phyloP scores from a whole-genome alignment of 2,888 invertebrate genomes.

The Pandemis cinnamomeana region DNA sequence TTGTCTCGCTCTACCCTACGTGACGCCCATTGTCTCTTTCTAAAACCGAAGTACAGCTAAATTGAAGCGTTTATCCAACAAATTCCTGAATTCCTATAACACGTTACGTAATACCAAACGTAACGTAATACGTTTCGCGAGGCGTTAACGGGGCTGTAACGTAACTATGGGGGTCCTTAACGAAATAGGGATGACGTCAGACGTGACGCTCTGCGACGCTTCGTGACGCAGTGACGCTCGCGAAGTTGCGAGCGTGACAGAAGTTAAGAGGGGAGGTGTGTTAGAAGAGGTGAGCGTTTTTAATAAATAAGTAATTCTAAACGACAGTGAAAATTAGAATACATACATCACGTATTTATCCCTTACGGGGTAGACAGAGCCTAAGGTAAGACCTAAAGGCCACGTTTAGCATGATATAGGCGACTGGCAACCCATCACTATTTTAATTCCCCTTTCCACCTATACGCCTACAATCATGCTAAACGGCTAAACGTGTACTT shows the following conservation, averaged over 20 bases:
- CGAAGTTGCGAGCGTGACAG: slow-evolving; percentile 59
- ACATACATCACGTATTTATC: too few relatives aligned
- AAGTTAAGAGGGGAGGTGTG: slow-evolving; percentile 45
- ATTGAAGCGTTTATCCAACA: slow-evolving; percentile 27
- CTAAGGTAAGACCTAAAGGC: too few relatives aligned
- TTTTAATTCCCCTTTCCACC: too few relatives aligned
- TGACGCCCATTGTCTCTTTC: not conserved
- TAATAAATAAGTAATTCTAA: not conserved
- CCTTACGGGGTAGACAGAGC: too few relatives aligned
- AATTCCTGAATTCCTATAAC: slow-evolving; percentile 26
- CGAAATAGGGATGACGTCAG: slow-evolving; percentile 55
- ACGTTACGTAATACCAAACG: slow-evolving; percentile 10
- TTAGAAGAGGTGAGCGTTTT: not conserved
- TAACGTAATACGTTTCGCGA: slow-evolving; percentile 23
- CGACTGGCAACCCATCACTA: too few relatives aligned
- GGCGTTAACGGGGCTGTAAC: slow-evolving; percentile 46
- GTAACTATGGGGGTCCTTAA: slow-evolving; percentile 54
- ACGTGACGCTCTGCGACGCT: slow-evolving; percentile 61
- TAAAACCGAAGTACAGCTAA: not conserved
- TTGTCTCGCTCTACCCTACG: too few relatives aligned
- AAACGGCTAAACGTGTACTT: too few relatives aligned
- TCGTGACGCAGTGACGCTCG: slow-evolving; percentile 52
- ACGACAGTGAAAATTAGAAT: too few relatives aligned
- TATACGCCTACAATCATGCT: too few relatives aligned
- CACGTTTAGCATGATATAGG: too few relatives aligned